These are phyloP conservation scores for Dallia pectoralis DNA, from an alignment of 2,797 vertebrate genomes.

Conservation along the genomic window DNA sequence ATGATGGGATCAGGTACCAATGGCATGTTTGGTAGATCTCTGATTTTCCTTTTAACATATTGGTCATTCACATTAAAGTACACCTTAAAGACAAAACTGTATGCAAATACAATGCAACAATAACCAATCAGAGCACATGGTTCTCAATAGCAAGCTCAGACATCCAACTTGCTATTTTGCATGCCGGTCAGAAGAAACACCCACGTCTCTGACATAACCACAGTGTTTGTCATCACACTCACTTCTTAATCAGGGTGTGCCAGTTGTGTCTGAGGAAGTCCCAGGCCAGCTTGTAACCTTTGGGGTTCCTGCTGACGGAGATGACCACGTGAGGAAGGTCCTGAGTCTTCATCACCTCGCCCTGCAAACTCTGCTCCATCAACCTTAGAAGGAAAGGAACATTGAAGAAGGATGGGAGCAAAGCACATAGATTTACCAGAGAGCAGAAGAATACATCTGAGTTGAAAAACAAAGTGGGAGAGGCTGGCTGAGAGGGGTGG, in stretches of 20 bases:
- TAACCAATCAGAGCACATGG: background rate
- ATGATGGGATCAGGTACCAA: background rate
- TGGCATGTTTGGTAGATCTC: no score
- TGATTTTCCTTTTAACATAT: no score
- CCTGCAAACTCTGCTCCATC: slow-evolving; percentile 83
- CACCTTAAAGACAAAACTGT: background rate
- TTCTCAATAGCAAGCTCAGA: background rate
- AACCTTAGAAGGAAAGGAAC: slow-evolving; percentile 71
- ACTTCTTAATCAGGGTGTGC: slow-evolving; percentile 85
- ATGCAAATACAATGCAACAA: background rate
- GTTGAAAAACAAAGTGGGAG: background rate
- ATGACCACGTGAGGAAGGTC: slow-evolving; percentile 79
- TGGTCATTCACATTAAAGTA: no score
- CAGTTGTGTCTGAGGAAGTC: slow-evolving; percentile 83
- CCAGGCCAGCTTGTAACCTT: slow-evolving; percentile 82
- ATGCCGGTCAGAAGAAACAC: background rate
- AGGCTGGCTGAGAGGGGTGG: background rate
- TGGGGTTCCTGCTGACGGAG: slow-evolving; percentile 77
- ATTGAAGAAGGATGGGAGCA: background rate
- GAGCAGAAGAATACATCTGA: background rate
- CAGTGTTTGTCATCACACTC: slow-evolving; percentile 19
- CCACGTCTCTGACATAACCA: background rate
- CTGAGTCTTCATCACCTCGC: slow-evolving; percentile 85
- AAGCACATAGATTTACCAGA: background rate
- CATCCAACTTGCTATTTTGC: background rate